These are phyloP conservation scores for Terrapene triunguis DNA, from an alignment of 2,113 vertebrate genomes.

Conservation along the genomic window DNA sequence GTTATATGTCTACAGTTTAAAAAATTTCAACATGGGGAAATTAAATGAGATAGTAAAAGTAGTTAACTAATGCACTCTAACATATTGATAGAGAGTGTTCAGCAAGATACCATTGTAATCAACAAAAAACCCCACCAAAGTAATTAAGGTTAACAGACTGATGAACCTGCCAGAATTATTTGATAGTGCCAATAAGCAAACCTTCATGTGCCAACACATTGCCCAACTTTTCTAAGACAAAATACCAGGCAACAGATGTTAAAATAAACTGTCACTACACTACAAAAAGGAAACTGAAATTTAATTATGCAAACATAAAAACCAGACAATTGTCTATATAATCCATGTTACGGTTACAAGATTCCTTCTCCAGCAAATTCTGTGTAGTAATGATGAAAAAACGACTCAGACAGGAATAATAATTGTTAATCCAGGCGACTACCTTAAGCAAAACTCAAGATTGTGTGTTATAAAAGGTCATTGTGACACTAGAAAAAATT, in stretches of 20 bases:
- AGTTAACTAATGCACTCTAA: background rate
- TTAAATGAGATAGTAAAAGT: background rate
- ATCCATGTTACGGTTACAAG: background rate
- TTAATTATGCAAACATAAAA: background rate
- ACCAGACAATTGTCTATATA: background rate
- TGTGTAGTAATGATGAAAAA: background rate
- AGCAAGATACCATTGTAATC: constrained; percentile 21
- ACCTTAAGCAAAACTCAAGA: background rate
- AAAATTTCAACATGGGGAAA: background rate
- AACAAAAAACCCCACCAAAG: background rate
- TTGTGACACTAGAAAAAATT: background rate
- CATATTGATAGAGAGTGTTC: background rate
- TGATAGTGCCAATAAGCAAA: constrained; percentile 58
- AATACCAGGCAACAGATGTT: constrained; percentile 5
- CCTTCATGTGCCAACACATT: constrained; percentile 44
- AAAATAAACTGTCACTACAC: background rate
- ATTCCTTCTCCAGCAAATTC: background rate
- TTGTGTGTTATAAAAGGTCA: background rate
- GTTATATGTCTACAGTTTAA: background rate
- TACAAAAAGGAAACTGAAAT: too few relatives aligned
- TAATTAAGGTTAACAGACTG: background rate
- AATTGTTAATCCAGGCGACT: background rate
- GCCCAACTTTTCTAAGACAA: background rate
- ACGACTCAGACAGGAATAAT: background rate
- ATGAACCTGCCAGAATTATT: constrained; percentile 59